Evolutionary conservation across 2,113 vertebrate species (phyloP).

Genomic region (Panthera uncia): DNA sequence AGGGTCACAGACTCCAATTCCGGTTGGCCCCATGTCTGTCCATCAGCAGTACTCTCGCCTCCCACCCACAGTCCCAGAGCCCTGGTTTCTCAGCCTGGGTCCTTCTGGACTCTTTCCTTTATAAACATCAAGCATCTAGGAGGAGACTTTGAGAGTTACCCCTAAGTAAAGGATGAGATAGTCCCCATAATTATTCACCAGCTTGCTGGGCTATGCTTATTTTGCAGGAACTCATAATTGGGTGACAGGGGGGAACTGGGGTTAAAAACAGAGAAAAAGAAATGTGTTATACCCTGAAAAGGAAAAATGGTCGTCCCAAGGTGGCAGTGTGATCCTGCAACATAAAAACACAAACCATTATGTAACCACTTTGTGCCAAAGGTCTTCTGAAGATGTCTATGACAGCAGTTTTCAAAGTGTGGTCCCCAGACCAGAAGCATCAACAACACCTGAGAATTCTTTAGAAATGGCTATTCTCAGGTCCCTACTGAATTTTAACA

Average conservation of each 20-base stretch:
- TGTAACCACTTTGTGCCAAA: background rate
- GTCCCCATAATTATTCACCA: background rate
- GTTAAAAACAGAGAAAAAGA: conserved; percentile 40
- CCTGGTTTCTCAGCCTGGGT: background rate
- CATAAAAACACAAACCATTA: conserved; percentile 77
- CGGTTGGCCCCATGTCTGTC: background rate
- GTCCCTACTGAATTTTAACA: background rate
- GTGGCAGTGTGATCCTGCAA: conserved; percentile 81
- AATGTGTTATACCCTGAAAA: conserved; percentile 84
- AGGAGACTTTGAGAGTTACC: background rate
- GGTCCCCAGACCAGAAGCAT: background rate
- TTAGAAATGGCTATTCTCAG: background rate
- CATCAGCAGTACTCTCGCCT: background rate
- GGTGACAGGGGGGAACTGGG: background rate
- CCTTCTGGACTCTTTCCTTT: background rate
- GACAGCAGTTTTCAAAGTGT: background rate
- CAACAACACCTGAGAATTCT: background rate
- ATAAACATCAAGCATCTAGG: background rate
- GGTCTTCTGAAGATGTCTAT: background rate
- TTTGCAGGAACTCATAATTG: background rate
- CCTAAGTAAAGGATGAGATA: background rate
- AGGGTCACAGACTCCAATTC: background rate
- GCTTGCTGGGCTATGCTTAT: background rate
- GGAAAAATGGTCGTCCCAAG: conserved; percentile 83
- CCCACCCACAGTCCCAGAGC: background rate